Conservation (phyloP, 2,888 invertebrate genomes). For the Elegia similella region DNA sequence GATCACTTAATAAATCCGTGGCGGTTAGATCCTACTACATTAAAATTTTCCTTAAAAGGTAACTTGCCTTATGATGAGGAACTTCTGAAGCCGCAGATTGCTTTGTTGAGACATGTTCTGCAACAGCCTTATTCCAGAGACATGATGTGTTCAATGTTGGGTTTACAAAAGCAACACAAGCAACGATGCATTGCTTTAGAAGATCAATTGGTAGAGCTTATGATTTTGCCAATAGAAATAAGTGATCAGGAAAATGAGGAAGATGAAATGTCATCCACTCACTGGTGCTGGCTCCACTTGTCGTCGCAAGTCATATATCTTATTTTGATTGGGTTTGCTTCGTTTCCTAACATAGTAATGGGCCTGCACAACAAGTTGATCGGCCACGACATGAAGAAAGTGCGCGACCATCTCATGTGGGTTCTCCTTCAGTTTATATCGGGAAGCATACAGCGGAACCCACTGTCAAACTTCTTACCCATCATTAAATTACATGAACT, state of each 20-base stretch:
- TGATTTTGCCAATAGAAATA: conserved; percentile 95
- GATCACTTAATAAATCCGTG: conserved; percentile 95
- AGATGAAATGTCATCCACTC: conserved; percentile 84
- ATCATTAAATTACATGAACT: conserved; percentile 95
- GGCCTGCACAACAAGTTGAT: conserved; percentile 92
- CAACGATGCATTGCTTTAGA: conserved; percentile 94
- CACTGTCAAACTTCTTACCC: conserved; percentile 92
- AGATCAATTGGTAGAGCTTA: conserved; percentile 94
- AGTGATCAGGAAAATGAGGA: conserved; percentile 87
- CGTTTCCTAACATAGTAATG: conserved; percentile 95
- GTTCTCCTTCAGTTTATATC: conserved; percentile 97
- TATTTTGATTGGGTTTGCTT: conserved; percentile 96
- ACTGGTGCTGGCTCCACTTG: conserved; percentile 95
- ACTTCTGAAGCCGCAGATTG: conserved; percentile 93
- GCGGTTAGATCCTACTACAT: conserved; percentile 93
- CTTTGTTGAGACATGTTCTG: conserved; percentile 92
- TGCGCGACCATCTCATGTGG: conserved; percentile 99
- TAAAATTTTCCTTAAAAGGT: conserved; percentile 83
- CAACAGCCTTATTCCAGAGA: conserved; percentile 98
- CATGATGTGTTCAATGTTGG: conserved; percentile 97
- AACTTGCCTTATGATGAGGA: conserved; percentile 95
- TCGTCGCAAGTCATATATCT: conserved; percentile 97
- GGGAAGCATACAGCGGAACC: conserved; percentile 96
- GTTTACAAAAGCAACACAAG: conserved; percentile 95
- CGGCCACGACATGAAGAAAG: conserved; percentile 91